phyloP scores from a whole-genome alignment of 2,113 vertebrate genomes.

The Aegithalos caudatus region DNA sequence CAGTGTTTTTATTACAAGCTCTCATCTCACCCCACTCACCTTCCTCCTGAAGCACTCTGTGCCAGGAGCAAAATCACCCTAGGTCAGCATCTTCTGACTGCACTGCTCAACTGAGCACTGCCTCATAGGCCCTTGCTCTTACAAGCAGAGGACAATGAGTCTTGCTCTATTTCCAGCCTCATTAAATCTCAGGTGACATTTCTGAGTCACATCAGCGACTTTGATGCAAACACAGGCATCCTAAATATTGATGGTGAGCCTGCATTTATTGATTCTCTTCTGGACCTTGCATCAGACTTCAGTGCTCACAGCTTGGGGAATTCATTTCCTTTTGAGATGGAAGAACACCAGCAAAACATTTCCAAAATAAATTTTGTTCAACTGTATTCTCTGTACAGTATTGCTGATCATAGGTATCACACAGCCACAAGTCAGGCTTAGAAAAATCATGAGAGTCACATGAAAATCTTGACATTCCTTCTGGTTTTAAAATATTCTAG shows the following conservation, averaged over 20 bases:
- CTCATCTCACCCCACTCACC: background rate
- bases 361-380: background rate
- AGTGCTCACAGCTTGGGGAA: background rate
- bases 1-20: background rate
- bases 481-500: background rate
- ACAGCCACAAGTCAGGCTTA: background rate
- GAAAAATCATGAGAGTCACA: background rate
- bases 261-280: background rate
- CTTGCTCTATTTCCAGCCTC: background rate
- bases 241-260: background rate
- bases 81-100: background rate
- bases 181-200: background rate
- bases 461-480: background rate
- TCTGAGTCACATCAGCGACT: background rate
- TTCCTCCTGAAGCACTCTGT: background rate
- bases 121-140: background rate
- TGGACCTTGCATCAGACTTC: background rate
- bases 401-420: background rate
- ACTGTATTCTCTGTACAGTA: accelerated
- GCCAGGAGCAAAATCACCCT: background rate
- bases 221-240: background rate
- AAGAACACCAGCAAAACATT: background rate
- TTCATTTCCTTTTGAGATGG: background rate
- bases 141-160: background rate
- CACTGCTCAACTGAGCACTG: background rate